Conservation (phyloP, 2,113 vertebrate species). For the Rattus rattus region DNA sequence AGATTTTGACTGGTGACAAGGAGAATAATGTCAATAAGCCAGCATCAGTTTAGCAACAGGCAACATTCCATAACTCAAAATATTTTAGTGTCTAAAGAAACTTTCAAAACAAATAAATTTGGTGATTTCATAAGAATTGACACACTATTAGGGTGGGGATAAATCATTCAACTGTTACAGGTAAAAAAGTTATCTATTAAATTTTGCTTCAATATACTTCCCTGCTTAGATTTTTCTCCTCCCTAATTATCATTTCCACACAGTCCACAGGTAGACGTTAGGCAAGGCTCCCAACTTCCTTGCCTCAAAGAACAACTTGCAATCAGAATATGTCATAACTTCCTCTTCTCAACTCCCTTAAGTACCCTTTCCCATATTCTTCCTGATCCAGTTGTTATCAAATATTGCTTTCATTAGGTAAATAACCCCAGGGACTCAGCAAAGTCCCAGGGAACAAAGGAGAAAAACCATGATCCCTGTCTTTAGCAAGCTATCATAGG, state of each 20-base stretch:
- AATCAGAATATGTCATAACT: neutral
- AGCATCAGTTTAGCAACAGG: neutral
- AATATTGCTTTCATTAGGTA: constrained; percentile 10
- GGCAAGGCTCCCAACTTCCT: neutral
- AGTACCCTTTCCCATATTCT: neutral
- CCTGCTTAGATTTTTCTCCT: constrained; percentile 17
- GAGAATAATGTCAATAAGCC: constrained; percentile 8
- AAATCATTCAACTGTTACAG: constrained; percentile 6
- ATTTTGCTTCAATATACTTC: neutral
- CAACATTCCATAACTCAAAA: constrained; percentile 53
- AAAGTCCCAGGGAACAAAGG: neutral
- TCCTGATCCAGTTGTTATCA: neutral
- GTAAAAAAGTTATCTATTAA: neutral
- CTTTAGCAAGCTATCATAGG: neutral
- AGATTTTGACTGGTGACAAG: constrained; percentile 40
- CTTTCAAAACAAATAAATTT: constrained; percentile 10
- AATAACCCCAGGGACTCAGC: neutral
- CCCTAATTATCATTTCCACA: neutral
- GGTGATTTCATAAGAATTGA: neutral
- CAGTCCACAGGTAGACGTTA: neutral
- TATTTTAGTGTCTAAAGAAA: constrained; percentile 55
- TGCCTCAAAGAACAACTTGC: constrained; percentile 2
- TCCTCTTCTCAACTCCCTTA: neutral
- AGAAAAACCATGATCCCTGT: neutral
- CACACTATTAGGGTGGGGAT: neutral